Percentiles rank a stretch among this genome's conserved stretches.
phyloP scores from a whole-genome alignment of 2,797 vertebrate species.

The Hybognathus amarus region DNA sequence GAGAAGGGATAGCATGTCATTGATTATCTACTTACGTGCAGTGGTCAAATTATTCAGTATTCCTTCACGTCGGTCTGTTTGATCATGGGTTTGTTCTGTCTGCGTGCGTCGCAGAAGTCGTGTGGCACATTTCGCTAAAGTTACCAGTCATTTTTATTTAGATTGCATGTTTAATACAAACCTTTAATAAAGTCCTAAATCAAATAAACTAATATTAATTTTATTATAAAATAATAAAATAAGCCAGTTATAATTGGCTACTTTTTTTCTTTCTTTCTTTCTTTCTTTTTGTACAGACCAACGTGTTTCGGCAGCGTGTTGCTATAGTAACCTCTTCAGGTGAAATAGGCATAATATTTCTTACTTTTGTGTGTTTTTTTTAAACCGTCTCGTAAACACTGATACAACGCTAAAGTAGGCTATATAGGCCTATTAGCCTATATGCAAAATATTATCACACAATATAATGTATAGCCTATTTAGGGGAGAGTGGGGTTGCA shows the following conservation, averaged over 20 bases:
- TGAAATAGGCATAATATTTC: neutral
- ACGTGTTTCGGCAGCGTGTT: neutral
- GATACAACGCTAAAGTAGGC: neutral
- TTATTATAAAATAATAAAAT: too few relatives aligned
- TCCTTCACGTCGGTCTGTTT: neutral
- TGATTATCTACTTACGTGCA: neutral
- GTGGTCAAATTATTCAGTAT: neutral
- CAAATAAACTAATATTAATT: too few relatives aligned
- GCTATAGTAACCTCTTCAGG: neutral
- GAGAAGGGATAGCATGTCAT: neutral
- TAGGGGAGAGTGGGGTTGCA: too few relatives aligned
- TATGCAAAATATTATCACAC: neutral
- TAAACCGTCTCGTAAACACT: neutral
- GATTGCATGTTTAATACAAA: neutral
- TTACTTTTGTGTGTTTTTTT: neutral
- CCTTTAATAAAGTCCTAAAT: neutral
- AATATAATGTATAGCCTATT: neutral
- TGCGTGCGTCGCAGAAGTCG: too few relatives aligned
- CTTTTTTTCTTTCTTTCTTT: too few relatives aligned
- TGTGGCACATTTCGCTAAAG: neutral
- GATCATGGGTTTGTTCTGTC: neutral
- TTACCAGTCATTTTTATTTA: neutral
- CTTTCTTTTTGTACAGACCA: too few relatives aligned
- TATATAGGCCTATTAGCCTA: neutral
- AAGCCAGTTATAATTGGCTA: too few relatives aligned